Evolutionary conservation across 1,140 invertebrate genomes (phyloP).

Genomic region (Branchinecta lindahli): DNA sequence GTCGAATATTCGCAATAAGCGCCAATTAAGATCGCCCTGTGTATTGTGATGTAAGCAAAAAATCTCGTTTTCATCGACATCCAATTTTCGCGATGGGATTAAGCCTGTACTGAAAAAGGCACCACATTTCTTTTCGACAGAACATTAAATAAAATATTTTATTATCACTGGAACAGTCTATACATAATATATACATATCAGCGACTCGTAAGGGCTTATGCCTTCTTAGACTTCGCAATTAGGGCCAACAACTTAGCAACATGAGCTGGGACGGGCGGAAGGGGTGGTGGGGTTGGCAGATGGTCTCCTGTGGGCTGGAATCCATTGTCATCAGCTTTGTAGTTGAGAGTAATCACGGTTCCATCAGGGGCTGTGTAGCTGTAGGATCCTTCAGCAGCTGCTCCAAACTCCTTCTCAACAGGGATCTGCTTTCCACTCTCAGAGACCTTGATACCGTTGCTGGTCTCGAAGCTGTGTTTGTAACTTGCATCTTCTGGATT

Average conservation of each 20-base stretch:
- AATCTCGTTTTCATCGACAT: too few relatives aligned
- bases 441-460: conserved; percentile 57
- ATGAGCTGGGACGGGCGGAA: conserved; percentile 39
- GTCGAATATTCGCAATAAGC: too few relatives aligned
- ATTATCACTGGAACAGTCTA: too few relatives aligned
- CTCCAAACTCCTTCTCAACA: conserved; percentile 45
- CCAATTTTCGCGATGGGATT: too few relatives aligned
- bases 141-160: too few relatives aligned
- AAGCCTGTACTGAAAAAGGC: too few relatives aligned
- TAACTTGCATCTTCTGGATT: neutral
- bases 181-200: too few relatives aligned
- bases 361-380: conserved; percentile 49
- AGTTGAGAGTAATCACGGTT: conserved; percentile 46
- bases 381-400: conserved; percentile 57
- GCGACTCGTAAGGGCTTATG: too few relatives aligned
- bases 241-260: conserved; percentile 18
- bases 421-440: conserved; percentile 62
- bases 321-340: conserved; percentile 65
- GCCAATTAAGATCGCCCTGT: too few relatives aligned
- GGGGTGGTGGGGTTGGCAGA: conserved; percentile 61
- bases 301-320: conserved; percentile 65
- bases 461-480: conserved; percentile 53
- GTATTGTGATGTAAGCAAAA: too few relatives aligned
- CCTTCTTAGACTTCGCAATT: too few relatives aligned
- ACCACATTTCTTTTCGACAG: too few relatives aligned